phyloP scores from a whole-genome alignment of 2,888 invertebrate species.

The Cheilosia urbana region DNA sequence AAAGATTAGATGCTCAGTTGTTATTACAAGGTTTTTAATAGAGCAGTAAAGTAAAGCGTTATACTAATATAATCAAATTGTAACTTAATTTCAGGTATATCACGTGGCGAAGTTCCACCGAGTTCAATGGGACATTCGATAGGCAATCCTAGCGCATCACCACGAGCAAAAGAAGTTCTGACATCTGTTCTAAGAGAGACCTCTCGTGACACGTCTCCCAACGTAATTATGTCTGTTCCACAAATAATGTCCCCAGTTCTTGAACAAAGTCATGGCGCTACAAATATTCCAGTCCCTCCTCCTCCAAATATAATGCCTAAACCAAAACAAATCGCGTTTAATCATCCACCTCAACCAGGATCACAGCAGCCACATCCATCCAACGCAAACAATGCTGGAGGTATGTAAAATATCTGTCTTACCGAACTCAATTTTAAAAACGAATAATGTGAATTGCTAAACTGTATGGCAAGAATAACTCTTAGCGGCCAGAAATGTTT shows the following conservation, averaged over 20 bases:
- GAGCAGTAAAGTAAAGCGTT: neutral
- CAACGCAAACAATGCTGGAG: conserved; percentile 32
- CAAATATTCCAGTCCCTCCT: conserved; percentile 57
- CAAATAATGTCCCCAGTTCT: conserved; percentile 73
- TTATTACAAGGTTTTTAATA: conserved; percentile 88
- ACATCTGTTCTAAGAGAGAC: conserved; percentile 78
- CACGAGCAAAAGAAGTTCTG: conserved; percentile 79
- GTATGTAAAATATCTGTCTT: neutral
- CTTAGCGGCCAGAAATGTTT: no score
- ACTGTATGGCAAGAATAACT: no score
- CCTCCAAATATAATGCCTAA: conserved; percentile 58
- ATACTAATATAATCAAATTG: neutral
- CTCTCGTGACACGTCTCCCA: conserved; percentile 73
- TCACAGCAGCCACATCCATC: conserved; percentile 33
- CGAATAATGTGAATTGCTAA: no score
- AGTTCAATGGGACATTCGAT: conserved; percentile 91
- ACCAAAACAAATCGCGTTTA: conserved; percentile 54
- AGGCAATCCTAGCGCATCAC: conserved; percentile 84
- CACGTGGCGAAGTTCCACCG: conserved; percentile 90
- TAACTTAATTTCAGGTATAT: conserved; percentile 85
- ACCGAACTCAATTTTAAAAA: no score
- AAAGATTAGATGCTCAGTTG: conserved; percentile 87
- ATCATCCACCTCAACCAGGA: conserved; percentile 46
- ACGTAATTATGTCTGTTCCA: conserved; percentile 55
- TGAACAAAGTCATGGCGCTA: conserved; percentile 58